Percentiles rank a stretch among this genome's conserved stretches.
phyloP scores from a whole-genome alignment of 2,113 vertebrate genomes.

The Zootoca vivipara region DNA sequence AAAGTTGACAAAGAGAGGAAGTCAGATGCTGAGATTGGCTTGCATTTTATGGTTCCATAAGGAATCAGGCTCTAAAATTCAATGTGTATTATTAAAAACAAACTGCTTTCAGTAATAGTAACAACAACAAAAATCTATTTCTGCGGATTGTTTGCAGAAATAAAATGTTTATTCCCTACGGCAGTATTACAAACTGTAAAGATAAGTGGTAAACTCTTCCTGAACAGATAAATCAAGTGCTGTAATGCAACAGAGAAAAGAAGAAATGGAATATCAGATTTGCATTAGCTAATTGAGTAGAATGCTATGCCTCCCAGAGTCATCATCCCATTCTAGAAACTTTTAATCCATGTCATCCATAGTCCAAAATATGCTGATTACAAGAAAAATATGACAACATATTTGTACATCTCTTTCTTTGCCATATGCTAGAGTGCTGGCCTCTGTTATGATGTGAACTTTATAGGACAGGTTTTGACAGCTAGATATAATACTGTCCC shows the following conservation, averaged over 20 bases:
- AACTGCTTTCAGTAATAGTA: slow-evolving; percentile 57
- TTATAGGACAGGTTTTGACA: neutral
- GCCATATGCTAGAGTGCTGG: neutral
- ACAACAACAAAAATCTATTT: slow-evolving; percentile 53
- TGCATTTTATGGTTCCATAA: slow-evolving; percentile 56
- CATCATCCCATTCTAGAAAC: neutral
- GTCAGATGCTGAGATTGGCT: slow-evolving; percentile 49
- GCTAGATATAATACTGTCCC: neutral
- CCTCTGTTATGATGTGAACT: neutral
- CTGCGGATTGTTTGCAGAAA: slow-evolving; percentile 65
- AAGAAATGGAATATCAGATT: slow-evolving; percentile 46
- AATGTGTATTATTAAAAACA: slow-evolving; percentile 67
- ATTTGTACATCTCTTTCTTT: neutral
- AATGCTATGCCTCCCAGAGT: slow-evolving; percentile 13
- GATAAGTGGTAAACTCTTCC: slow-evolving; percentile 57
- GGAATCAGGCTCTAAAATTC: slow-evolving; percentile 52
- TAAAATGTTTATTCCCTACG: slow-evolving; percentile 54
- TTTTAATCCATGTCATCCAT: neutral
- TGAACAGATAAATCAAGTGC: slow-evolving; percentile 52
- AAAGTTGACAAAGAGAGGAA: slow-evolving; percentile 68
- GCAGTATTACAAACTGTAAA: slow-evolving; percentile 64
- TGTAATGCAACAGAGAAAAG: slow-evolving; percentile 31
- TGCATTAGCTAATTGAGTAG: slow-evolving; percentile 43
- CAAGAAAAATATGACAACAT: neutral
- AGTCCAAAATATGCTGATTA: neutral